phyloP scores from a whole-genome alignment of 2,113 vertebrate species.

The Cyprinodon brontotheroides region DNA sequence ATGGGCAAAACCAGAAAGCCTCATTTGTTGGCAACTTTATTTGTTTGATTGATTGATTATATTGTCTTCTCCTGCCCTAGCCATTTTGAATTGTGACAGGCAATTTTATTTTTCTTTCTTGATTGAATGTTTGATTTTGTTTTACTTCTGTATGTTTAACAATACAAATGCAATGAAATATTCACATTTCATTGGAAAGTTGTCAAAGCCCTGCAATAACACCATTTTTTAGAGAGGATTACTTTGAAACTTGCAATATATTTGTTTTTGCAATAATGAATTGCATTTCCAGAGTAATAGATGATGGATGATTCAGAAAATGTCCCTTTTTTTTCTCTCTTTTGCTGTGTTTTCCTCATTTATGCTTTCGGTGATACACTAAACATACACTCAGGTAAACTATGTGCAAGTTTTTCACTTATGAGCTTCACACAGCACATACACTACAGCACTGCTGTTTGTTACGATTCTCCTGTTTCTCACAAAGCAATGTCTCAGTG shows the following conservation, averaged over 20 bases:
- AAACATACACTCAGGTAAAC: slow-evolving; percentile 29
- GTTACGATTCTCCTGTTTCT: not conserved
- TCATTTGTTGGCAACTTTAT: slow-evolving; percentile 69
- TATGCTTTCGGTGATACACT: slow-evolving; percentile 30
- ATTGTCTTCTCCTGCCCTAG: slow-evolving; percentile 55
- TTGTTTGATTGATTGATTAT: slow-evolving; percentile 76
- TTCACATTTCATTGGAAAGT: slow-evolving; percentile 47
- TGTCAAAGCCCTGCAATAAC: slow-evolving; percentile 56
- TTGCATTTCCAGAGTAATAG: slow-evolving; percentile 60
- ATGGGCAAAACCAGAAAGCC: slow-evolving; percentile 40
- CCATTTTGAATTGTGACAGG: slow-evolving; percentile 67
- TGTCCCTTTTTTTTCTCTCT: slow-evolving; percentile 38
- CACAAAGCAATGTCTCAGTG: not conserved
- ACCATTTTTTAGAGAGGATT: slow-evolving; percentile 48
- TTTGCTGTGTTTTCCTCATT: slow-evolving; percentile 43
- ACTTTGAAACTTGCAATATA: slow-evolving; percentile 41
- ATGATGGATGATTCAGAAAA: slow-evolving; percentile 68
- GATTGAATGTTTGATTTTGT: slow-evolving; percentile 69
- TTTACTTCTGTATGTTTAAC: slow-evolving; percentile 53
- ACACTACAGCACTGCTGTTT: slow-evolving; percentile 29
- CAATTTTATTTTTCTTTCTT: slow-evolving; percentile 70
- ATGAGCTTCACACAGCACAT: slow-evolving; percentile 21
- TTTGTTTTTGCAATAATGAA: slow-evolving; percentile 56
- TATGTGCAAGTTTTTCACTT: slow-evolving; percentile 4
- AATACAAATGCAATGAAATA: slow-evolving; percentile 54